A percentile compares a stretch with the other conserved stretches of the same genome.
phyloP scores from a whole-genome alignment of 2,888 invertebrate genomes.

The Meliscaeva auricollis region DNA sequence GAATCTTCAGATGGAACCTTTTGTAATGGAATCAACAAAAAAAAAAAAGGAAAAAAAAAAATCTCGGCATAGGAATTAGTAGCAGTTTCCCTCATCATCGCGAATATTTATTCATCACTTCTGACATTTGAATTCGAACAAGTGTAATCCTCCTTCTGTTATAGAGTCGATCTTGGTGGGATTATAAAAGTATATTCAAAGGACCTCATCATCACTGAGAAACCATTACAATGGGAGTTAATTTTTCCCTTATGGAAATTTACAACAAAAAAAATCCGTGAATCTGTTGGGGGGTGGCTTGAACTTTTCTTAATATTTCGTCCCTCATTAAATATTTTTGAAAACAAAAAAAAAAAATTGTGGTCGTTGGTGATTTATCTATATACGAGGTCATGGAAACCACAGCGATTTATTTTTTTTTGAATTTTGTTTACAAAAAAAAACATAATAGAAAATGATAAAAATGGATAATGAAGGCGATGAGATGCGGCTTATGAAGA shows the following conservation, averaged over 20 bases:
- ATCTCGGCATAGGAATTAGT: constrained; percentile 56
- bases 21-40: constrained; percentile 32
- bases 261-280: constrained; percentile 4
- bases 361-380: constrained; percentile 35
- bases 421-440: constrained; percentile 43
- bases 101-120: constrained; percentile 77
- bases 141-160: constrained; percentile 77
- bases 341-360: too few species aligned
- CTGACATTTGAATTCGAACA: constrained; percentile 78
- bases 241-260: constrained; percentile 29
- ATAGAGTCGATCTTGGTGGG: constrained; percentile 66
- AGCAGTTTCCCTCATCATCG: constrained; percentile 72
- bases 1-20: constrained; percentile 34
- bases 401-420: constrained; percentile 43
- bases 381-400: constrained; percentile 60
- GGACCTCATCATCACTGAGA: constrained; percentile 70
- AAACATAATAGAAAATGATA: constrained; percentile 35
- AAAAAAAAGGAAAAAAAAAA: constrained; percentile 27
- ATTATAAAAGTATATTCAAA: constrained; percentile 73
- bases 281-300: constrained; percentile 4
- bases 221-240: constrained; percentile 62
- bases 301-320: constrained; percentile 37
- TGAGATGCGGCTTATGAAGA: constrained; percentile 3
- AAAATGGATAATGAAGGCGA: constrained; percentile 52
- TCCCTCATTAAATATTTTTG: constrained; percentile 62